A percentile compares a stretch with the other conserved stretches of the same genome.
These are phyloP conservation scores for Vulpes vulpes DNA, from an alignment of 2,113 vertebrate genomes.

Conservation along the genomic window DNA sequence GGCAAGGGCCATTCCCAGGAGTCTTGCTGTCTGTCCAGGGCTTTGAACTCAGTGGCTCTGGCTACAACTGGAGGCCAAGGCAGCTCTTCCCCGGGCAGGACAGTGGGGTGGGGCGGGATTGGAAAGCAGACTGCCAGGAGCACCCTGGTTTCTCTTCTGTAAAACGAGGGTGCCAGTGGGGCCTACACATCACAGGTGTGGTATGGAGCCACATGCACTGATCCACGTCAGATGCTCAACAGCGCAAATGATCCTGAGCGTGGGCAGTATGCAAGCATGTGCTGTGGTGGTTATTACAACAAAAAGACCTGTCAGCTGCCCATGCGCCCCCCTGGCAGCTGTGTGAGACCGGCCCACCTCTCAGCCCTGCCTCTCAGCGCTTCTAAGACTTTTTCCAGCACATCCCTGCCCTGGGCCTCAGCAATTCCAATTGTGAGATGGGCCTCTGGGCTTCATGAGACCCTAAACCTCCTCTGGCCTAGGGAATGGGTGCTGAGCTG, in stretches of 20 bases:
- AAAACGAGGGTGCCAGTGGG: accelerated
- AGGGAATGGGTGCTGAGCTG: background rate
- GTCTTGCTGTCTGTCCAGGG: background rate
- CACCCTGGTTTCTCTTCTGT: accelerated
- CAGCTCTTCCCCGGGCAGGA: background rate
- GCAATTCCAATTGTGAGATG: background rate
- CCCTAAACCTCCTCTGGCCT: background rate
- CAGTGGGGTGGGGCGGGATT: accelerated
- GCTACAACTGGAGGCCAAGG: accelerated
- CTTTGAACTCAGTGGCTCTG: background rate
- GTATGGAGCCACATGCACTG: accelerated
- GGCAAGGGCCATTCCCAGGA: background rate
- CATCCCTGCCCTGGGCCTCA: background rate
- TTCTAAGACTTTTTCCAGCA: too few relatives aligned
- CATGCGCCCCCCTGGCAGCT: accelerated
- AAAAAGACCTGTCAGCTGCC: accelerated
- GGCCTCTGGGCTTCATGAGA: background rate
- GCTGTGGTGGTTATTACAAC: accelerated
- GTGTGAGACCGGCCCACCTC: accelerated
- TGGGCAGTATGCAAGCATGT: accelerated
- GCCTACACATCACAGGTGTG: accelerated
- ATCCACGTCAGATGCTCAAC: accelerated
- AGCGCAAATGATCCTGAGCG: accelerated
- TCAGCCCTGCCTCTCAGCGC: background rate
- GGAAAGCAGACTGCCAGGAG: background rate